Conservation (phyloP, 2,888 invertebrate genomes). For the Eristalis intricaria region DNA sequence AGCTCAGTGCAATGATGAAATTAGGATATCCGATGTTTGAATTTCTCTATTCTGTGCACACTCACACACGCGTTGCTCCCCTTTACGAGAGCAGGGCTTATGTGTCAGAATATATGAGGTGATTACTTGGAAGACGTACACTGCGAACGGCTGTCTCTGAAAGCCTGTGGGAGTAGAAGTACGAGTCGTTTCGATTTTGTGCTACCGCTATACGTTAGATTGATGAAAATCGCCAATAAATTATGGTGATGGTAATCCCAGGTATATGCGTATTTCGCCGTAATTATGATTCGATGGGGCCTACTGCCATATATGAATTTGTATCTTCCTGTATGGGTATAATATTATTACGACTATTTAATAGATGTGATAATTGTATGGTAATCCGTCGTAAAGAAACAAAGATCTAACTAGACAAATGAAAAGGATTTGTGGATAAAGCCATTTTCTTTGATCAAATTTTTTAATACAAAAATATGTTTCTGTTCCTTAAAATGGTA, state of each 20-base stretch:
- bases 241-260: conserved; percentile 63
- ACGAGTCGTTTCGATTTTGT: conserved; percentile 25
- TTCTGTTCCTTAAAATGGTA: neutral
- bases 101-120: conserved; percentile 18
- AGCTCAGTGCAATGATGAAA: conserved; percentile 60
- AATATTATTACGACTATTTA: conserved; percentile 35
- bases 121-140: conserved; percentile 29
- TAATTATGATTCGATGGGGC: conserved; percentile 57
- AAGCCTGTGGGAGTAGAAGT: neutral
- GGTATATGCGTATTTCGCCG: conserved; percentile 39
- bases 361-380: conserved; percentile 53
- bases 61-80: conserved; percentile 3
- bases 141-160: neutral
- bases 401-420: neutral
- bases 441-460: neutral
- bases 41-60: conserved; percentile 54
- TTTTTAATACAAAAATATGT: no score
- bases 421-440: neutral
- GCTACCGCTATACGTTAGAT: conserved; percentile 19
- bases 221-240: conserved; percentile 63
- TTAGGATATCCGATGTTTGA: conserved; percentile 64
- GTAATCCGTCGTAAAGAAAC: conserved; percentile 40
- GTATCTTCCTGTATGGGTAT: conserved; percentile 5
- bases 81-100: conserved; percentile 20
- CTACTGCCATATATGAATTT: conserved; percentile 1